Percentiles rank a stretch among this genome's conserved stretches.
phyloP scores from a whole-genome alignment of 2,113 vertebrate genomes.

The Grantiella picta region DNA sequence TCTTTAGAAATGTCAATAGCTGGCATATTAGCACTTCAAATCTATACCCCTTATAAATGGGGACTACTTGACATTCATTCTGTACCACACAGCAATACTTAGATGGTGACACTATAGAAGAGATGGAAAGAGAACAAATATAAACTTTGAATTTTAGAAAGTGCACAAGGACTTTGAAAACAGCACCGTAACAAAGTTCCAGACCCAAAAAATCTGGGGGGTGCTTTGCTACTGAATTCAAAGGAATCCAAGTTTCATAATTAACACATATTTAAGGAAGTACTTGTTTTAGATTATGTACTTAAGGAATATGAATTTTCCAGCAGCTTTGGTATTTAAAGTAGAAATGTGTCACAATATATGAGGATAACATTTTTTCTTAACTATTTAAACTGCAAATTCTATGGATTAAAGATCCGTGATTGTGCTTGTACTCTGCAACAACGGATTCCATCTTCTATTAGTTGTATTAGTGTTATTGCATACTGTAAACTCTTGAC shows the following conservation, averaged over 20 bases:
- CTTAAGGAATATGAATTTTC: neutral
- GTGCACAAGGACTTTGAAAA: neutral
- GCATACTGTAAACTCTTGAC: neutral
- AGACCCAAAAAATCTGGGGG: neutral
- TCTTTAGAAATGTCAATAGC: conserved; percentile 65
- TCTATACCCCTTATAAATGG: conserved; percentile 24
- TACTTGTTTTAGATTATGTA: neutral
- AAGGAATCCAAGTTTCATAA: neutral
- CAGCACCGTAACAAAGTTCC: neutral
- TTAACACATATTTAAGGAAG: neutral
- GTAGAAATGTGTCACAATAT: neutral
- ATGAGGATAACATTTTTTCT: neutral
- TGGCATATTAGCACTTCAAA: conserved; percentile 55
- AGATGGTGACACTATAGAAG: neutral
- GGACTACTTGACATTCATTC: conserved; percentile 57
- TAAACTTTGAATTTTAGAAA: neutral
- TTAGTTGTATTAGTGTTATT: neutral
- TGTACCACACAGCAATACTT: conserved; percentile 24
- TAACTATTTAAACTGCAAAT: neutral
- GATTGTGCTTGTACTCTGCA: neutral
- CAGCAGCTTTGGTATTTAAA: neutral
- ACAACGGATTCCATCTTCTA: neutral
- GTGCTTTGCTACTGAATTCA: neutral
- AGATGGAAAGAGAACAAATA: neutral
- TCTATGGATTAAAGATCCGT: neutral